A percentile compares a stretch with the other conserved stretches of the same genome.
phyloP scores from a whole-genome alignment of 2,888 invertebrate genomes.

The Abrostola triplasia region DNA sequence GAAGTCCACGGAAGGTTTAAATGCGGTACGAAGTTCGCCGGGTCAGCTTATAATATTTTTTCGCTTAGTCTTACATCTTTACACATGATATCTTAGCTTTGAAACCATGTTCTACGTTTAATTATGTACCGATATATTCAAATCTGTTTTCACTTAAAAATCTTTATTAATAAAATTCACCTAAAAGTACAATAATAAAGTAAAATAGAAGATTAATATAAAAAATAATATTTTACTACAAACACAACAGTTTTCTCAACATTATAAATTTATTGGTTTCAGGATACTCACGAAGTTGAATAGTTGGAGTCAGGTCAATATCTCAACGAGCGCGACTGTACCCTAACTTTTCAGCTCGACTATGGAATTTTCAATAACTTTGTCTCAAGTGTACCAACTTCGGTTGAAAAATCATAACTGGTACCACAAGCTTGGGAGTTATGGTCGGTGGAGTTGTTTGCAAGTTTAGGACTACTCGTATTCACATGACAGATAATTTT shows the following conservation, averaged over 20 bases:
- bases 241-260: neutral
- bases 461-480: constrained; percentile 5
- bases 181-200: no score
- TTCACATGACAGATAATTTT: neutral
- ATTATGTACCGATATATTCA: no score
- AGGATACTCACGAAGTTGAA: constrained; percentile 6
- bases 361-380: constrained; percentile 39
- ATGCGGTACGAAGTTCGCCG: no score
- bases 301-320: constrained; percentile 1
- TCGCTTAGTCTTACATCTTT: no score
- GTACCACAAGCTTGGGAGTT: constrained; percentile 22
- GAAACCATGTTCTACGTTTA: no score
- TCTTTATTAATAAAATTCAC: no score
- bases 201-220: no score
- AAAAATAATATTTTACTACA: no score
- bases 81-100: no score
- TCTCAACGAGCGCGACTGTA: constrained; percentile 9
- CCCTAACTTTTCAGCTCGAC: constrained; percentile 14
- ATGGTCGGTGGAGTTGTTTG: constrained; percentile 7
- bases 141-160: no score
- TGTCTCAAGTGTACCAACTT: constrained; percentile 29
- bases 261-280: constrained; percentile 1
- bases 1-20: no score
- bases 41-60: no score
- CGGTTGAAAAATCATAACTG: constrained; percentile 27